A percentile compares a stretch with the other conserved stretches of the same genome.
Conservation (phyloP, 2,113 vertebrate genomes). For the Sinocyclocheilus anophthalmus region DNA sequence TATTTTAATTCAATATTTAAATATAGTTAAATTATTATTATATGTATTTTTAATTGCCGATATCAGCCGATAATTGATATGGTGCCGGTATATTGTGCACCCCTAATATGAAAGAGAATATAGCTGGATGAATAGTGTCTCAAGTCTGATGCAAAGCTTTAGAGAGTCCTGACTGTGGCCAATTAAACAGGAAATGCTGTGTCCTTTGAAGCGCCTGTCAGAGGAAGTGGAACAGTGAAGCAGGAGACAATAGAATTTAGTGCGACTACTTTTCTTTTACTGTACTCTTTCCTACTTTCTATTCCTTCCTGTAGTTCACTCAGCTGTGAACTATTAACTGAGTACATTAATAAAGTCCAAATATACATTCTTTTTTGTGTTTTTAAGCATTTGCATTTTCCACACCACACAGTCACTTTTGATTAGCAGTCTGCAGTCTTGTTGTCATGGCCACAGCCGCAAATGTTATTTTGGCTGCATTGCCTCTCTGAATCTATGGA, state of each 20-base stretch:
- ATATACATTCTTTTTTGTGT: background rate
- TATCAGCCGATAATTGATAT: background rate
- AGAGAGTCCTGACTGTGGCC: slow-evolving; percentile 59
- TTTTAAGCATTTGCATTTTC: background rate
- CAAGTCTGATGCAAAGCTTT: background rate
- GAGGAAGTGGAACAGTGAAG: slow-evolving; percentile 56
- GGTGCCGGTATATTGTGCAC: background rate
- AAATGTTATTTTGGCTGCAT: background rate
- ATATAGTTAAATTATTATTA: background rate
- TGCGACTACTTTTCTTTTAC: background rate
- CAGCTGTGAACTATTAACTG: background rate
- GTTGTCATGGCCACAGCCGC: slow-evolving; percentile 9
- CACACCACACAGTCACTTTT: background rate
- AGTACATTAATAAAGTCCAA: background rate
- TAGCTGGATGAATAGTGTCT: background rate
- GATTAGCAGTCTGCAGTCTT: background rate
- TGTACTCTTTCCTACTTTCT: background rate
- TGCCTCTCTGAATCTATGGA: background rate
- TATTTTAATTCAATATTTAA: background rate
- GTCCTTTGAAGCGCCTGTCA: slow-evolving; percentile 60
- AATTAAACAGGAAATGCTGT: slow-evolving; percentile 67
- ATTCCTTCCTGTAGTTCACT: background rate
- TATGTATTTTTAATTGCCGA: background rate
- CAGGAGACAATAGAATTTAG: slow-evolving; percentile 56
- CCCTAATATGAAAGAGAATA: slow-evolving; percentile 6